Evolutionary conservation across 2,888 invertebrate species (phyloP).

Genomic region (Pterostichus niger): DNA sequence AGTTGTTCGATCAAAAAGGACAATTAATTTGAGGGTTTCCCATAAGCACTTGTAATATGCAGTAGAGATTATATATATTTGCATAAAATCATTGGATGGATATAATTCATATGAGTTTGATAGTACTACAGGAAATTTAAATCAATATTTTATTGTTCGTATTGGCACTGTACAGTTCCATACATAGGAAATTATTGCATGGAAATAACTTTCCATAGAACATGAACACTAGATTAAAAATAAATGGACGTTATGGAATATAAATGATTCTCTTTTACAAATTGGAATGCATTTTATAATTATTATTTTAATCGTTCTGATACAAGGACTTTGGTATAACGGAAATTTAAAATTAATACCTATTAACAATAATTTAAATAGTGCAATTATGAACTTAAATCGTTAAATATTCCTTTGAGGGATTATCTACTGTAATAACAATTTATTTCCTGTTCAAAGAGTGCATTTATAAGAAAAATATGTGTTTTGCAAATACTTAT

Average conservation of each 20-base stretch:
- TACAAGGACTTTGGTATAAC: conserved; percentile 49
- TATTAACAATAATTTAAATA: conserved; percentile 32
- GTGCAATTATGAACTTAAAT: conserved; percentile 42
- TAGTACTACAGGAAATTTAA: background rate
- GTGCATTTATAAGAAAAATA: conserved; percentile 4
- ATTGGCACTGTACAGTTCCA: background rate
- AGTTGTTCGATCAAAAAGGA: background rate
- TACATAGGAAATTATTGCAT: background rate
- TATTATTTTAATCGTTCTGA: conserved; percentile 48
- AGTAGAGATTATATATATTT: background rate
- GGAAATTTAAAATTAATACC: conserved; percentile 48
- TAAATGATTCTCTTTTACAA: too few species aligned
- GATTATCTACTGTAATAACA: conserved; percentile 22
- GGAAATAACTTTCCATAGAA: too few species aligned
- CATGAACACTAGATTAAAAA: too few species aligned
- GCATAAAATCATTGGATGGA: background rate
- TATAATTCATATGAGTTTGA: background rate
- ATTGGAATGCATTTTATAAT: background rate
- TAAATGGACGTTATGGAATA: too few species aligned
- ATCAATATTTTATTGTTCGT: conserved; percentile 11
- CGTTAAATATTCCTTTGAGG: conserved; percentile 13
- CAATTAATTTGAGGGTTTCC: background rate
- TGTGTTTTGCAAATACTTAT: background rate
- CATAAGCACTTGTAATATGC: background rate
- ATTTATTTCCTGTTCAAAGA: conserved; percentile 32